phyloP scores from a whole-genome alignment of 2,888 invertebrate species.

The Sphaerophoria rueppellii region DNA sequence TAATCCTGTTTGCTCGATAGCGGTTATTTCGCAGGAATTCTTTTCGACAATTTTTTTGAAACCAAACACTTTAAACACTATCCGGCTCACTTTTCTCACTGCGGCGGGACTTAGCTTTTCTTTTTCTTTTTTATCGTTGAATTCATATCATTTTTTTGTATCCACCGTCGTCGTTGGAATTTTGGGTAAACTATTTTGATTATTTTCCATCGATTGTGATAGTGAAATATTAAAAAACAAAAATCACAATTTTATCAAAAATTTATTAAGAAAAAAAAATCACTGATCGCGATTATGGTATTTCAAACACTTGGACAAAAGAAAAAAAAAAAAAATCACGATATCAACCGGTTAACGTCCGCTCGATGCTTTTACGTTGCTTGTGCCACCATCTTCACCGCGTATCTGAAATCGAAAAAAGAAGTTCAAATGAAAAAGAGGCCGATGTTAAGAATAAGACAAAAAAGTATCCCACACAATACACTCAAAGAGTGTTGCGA shows the following conservation, averaged over 20 bases:
- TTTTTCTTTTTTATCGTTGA: constrained; percentile 59
- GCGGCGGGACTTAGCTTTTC: constrained; percentile 45
- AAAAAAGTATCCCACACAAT: constrained; percentile 27
- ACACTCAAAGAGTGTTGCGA: constrained; percentile 23
- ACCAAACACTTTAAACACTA: constrained; percentile 64
- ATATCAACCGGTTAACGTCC: constrained; percentile 67
- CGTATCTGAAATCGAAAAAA: constrained; percentile 70
- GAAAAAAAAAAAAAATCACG: not conserved
- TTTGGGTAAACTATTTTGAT: constrained; percentile 39
- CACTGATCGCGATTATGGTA: constrained; percentile 1
- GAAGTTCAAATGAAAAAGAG: constrained; percentile 65
- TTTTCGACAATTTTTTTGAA: constrained; percentile 58
- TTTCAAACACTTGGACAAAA: not conserved
- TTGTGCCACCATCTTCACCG: constrained; percentile 69
- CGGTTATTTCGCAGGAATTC: constrained; percentile 51
- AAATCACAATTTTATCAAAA: constrained; percentile 38
- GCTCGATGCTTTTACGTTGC: constrained; percentile 67
- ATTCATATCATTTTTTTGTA: constrained; percentile 45
- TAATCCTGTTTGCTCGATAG: constrained; percentile 64
- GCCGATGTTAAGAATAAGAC: constrained; percentile 64
- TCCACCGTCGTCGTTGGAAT: constrained; percentile 21
- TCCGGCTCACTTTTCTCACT: constrained; percentile 56
- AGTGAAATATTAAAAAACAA: not conserved
- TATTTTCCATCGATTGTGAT: constrained; percentile 22
- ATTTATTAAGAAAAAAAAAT: not conserved